A percentile compares a stretch with the other conserved stretches of the same genome.
phyloP scores from a whole-genome alignment of 2,888 invertebrate genomes.

The Sinopyrophorus schimmeli region DNA sequence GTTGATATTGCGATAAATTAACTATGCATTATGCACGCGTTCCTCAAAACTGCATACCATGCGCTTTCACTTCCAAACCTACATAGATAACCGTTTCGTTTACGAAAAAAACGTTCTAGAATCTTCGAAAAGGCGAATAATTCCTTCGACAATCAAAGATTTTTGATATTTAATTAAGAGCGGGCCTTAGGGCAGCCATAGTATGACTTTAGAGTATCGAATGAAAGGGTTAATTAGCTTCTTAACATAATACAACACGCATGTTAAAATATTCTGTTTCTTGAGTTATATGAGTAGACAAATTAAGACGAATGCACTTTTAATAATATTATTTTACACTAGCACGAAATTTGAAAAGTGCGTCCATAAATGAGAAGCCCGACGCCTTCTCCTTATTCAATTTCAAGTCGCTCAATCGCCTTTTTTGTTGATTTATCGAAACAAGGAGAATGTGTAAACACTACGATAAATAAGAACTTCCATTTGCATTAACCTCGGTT shows the following conservation, averaged over 20 bases:
- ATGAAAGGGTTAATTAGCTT: conserved; percentile 29
- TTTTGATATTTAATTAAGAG: background rate
- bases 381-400: background rate
- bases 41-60: conserved; percentile 3
- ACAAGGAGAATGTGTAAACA: background rate
- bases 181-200: conserved; percentile 20
- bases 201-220: conserved; percentile 18
- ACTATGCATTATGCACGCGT: conserved; percentile 14
- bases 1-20: conserved; percentile 14
- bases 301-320: conserved; percentile 8
- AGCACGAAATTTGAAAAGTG: conserved; percentile 18
- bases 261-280: conserved; percentile 25
- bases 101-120: background rate
- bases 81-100: conserved; percentile 1
- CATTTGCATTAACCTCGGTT: conserved; percentile 7
- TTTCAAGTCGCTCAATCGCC: background rate
- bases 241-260: conserved; percentile 24
- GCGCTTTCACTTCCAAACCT: conserved; percentile 8
- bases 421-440: too few species aligned
- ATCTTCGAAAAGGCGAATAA: background rate
- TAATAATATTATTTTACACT: conserved; percentile 25
- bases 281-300: conserved; percentile 24
- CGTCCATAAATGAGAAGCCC: background rate
- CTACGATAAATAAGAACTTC: conserved; percentile 2
- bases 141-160: background rate